Conservation (phyloP, 2,888 invertebrate genomes). For the Lucinisca nassula region DNA sequence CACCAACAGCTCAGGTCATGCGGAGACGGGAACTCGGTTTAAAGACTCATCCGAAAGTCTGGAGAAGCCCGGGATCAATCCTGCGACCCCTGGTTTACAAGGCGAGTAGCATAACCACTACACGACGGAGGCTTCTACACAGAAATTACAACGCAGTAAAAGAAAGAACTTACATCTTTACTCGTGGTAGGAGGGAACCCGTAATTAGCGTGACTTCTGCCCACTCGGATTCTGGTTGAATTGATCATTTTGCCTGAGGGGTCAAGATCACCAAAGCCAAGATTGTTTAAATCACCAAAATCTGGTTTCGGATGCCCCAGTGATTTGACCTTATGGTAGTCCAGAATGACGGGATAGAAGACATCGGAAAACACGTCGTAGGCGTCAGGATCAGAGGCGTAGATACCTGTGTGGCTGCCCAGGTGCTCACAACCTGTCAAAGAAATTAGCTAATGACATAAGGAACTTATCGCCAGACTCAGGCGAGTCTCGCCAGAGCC, state of each 20-base stretch:
- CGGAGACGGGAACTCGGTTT: no score
- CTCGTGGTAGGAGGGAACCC: conserved; percentile 93
- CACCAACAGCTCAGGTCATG: no score
- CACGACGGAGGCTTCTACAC: no score
- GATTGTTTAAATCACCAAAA: conserved; percentile 96
- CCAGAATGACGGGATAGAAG: conserved; percentile 88
- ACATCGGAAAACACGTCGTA: conserved; percentile 80
- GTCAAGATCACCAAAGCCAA: conserved; percentile 94
- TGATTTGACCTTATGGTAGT: conserved; percentile 80
- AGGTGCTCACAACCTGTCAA: conserved; percentile 96
- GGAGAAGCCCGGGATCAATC: no score
- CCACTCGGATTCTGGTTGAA: conserved; percentile 84
- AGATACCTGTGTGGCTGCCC: conserved; percentile 92
- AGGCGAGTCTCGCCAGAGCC: no score
- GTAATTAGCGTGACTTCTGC: conserved; percentile 82
- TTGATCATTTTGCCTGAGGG: conserved; percentile 93
- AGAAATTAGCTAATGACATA: no score
- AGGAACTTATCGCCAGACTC: no score
- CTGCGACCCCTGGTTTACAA: no score
- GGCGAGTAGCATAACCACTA: no score
- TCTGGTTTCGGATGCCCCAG: conserved; percentile 94
- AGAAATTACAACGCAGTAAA: no score
- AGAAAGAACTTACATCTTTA: conserved; percentile 76
- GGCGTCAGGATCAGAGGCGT: conserved; percentile 81
- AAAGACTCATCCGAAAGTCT: no score